Evolutionary conservation across 2,797 vertebrate species (phyloP).

Genomic region (Danionella dracula): DNA sequence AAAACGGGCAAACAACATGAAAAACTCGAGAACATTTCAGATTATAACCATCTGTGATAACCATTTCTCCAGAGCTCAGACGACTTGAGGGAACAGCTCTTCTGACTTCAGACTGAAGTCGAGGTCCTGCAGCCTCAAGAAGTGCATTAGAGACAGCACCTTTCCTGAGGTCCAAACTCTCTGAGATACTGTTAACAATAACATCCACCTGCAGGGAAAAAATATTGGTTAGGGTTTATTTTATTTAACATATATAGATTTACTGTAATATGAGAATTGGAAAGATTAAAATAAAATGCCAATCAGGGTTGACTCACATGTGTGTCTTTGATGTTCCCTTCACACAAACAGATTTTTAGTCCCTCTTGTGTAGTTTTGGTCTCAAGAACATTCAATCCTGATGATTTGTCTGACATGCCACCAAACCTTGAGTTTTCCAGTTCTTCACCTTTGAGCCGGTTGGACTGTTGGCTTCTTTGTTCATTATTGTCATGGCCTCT

Average conservation of each 20-base stretch:
- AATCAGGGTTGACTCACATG: conserved; percentile 21
- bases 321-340: conserved; percentile 69
- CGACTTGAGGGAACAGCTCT: rapidly evolving
- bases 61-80: conserved; percentile 42
- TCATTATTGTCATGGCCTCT: background rate
- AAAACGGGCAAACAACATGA: conserved; percentile 65
- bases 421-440: background rate
- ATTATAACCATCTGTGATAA: conserved; percentile 65
- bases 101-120: conserved; percentile 63
- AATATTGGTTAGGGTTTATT: too few species aligned
- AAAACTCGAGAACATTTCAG: conserved; percentile 68
- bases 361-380: conserved; percentile 58
- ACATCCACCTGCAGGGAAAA: conserved; percentile 65
- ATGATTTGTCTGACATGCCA: conserved; percentile 19
- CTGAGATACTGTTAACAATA: conserved; percentile 76
- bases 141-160: conserved; percentile 77
- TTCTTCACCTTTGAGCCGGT: conserved; percentile 16
- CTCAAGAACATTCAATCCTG: conserved; percentile 16
- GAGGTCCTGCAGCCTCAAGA: conserved; percentile 64
- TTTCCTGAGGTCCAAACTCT: conserved; percentile 57
- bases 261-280: too few species aligned
- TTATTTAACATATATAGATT: too few species aligned
- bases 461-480: background rate
- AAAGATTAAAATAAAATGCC: too few species aligned
- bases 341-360: conserved; percentile 61